These are phyloP conservation scores for Drosophila mimetica DNA, from an alignment of 2,888 invertebrate genomes.

Conservation along the genomic window DNA sequence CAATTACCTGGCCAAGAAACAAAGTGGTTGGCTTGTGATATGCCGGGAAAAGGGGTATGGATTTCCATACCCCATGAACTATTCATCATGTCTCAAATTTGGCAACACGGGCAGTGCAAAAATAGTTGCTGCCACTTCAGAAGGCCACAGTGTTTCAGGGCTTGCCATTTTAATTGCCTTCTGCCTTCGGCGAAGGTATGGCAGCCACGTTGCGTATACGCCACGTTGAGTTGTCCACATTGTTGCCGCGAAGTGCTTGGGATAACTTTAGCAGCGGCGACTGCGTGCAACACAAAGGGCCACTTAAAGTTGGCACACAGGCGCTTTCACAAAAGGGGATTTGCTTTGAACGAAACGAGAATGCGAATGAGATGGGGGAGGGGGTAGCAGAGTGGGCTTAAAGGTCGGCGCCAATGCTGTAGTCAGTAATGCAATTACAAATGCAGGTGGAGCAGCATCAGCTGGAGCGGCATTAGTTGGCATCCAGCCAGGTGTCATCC, in stretches of 20 bases:
- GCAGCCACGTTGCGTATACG: constrained; percentile 45
- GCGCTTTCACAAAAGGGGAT: constrained; percentile 52
- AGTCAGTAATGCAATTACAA: constrained; percentile 72
- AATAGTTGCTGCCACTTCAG: constrained; percentile 50
- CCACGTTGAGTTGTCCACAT: constrained; percentile 41
- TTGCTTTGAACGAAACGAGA: constrained; percentile 65
- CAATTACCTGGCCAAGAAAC: constrained; percentile 39
- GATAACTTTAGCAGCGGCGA: constrained; percentile 32
- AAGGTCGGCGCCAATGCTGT: constrained; percentile 38
- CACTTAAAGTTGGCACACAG: constrained; percentile 66
- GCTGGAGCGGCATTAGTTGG: constrained; percentile 34
- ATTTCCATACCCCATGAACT: constrained; percentile 6
- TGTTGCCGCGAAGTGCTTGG: constrained; percentile 44
- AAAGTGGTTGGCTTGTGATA: constrained; percentile 3
- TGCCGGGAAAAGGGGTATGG: background rate
- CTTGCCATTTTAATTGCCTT: constrained; percentile 49
- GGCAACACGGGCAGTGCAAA: constrained; percentile 39
- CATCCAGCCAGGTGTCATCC: constrained; percentile 66
- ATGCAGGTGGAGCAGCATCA: constrained; percentile 53
- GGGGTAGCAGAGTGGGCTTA: background rate
- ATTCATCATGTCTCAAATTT: constrained; percentile 19
- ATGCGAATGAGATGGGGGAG: constrained; percentile 10
- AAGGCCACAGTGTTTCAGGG: constrained; percentile 50
- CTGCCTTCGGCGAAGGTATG: constrained; percentile 27
- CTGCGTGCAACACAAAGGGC: constrained; percentile 64